Evolutionary conservation across 2,888 invertebrate species (phyloP), one percentile per base, ranked within the genome.

Genomic region (Aproaerema taeniolella): DNA sequence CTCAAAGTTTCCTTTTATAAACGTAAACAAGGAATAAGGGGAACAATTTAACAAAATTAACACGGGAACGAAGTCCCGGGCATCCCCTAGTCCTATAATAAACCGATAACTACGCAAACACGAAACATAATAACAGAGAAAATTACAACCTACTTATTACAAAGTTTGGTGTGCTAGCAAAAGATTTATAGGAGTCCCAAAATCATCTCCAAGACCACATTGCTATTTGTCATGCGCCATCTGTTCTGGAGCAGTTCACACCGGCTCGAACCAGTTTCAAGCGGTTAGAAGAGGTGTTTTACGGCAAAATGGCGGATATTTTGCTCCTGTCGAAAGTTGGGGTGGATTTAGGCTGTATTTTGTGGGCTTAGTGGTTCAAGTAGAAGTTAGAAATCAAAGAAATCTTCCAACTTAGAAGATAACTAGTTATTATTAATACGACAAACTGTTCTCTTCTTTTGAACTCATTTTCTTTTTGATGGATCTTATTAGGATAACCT

Each of bases 161-260:
- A 28, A 42, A 42, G 31, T 42, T 42, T 17, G 30, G 11, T 31
- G 13, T 28, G 17, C 29, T 16, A 12, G 6, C 25, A 16, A 39
- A 36, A 60, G 65, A 67, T 65, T 67, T 67, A 65, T 61, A 48
- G 42, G 49, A 47, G 51, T 53, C 62, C 67, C 61, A 50, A 73
- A 79, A 76, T 72, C 71, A 73, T 77, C 67, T 61, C 53, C 43
- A 59, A 13, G 53, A 77, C 77, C 67, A 53, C 67, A 58, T 53
- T 49, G 67, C 67, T 60, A 65, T 68, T 67, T 61, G 66, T 68
- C 66, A 65, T 55, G 64, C 61, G 55, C 53, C 68, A 66, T 60
- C 62, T 68, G 67, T 55, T 50, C 45, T 46, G 48, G 48, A 59
- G 51, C 56, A 49, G 59, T 61, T 64, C 55, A 44, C 57, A 63